Percentiles rank a stretch among this genome's conserved stretches.
Evolutionary conservation across 35 echinoderm and acorn worm genomes (phyloP).

Genomic region (Holothuria glaberrima): DNA sequence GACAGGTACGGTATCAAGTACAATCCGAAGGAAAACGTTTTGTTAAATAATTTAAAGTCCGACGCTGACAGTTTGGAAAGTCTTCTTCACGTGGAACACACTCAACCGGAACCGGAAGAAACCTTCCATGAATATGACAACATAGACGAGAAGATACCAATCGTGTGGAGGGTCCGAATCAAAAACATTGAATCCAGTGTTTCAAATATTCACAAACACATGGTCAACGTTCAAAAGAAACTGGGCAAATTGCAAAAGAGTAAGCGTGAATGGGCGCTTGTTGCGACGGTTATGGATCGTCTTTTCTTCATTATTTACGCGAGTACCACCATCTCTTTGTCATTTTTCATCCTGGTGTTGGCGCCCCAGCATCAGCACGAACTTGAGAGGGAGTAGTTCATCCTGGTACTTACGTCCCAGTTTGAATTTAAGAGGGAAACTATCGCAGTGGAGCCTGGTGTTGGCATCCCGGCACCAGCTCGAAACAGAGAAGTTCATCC

Average conservation of each 20-base stretch:
- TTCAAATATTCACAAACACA: constrained; percentile 75
- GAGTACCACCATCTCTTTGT: constrained; percentile 83
- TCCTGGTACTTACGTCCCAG: too few species aligned
- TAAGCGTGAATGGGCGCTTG: constrained; percentile 85
- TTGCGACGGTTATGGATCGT: constrained; percentile 92
- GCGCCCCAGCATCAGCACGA: constrained; percentile 40
- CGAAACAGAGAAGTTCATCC: too few species aligned
- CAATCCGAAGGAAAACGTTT: constrained; percentile 44
- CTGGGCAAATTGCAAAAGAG: constrained; percentile 45
- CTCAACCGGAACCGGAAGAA: constrained; percentile 47
- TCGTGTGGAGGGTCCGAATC: constrained; percentile 47
- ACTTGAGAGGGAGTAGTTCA: not conserved
- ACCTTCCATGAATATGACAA: constrained; percentile 62
- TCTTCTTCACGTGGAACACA: constrained; percentile 17
- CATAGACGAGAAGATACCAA: constrained; percentile 62
- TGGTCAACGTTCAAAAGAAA: constrained; percentile 60
- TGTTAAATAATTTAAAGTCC: constrained; percentile 50
- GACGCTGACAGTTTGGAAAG: constrained; percentile 29
- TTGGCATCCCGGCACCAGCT: constrained; percentile 55
- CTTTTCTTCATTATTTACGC: constrained; percentile 91
- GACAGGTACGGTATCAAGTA: constrained; percentile 83
- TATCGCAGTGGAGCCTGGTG: too few species aligned
- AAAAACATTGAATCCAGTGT: constrained; percentile 77
- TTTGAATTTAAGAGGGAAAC: too few species aligned
- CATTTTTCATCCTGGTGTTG: constrained; percentile 72